Percentiles rank a stretch among this genome's conserved stretches.
Evolutionary conservation across 2,113 vertebrate species (phyloP).

Genomic region (Thamnaconus septentrionalis): DNA sequence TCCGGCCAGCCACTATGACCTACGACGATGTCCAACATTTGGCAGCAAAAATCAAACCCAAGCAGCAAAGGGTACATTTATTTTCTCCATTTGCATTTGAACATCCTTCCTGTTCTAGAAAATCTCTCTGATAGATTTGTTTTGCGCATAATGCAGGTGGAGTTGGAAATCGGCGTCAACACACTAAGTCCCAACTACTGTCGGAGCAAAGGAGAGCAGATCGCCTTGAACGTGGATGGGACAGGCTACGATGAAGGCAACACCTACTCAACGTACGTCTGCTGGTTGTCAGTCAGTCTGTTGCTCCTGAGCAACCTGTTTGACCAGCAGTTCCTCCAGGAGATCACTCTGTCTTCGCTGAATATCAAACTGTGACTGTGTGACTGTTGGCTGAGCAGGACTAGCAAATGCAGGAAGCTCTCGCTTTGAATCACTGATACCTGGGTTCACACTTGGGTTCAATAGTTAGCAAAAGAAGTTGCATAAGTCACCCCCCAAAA

Average conservation of each 20-base stretch:
- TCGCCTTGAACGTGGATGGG: slow-evolving; percentile 94
- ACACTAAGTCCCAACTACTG: slow-evolving; percentile 95
- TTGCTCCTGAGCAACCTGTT: background rate
- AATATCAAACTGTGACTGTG: too few species aligned
- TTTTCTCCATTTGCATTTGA: background rate
- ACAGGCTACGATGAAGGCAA: slow-evolving; percentile 84
- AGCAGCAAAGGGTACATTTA: slow-evolving; percentile 88
- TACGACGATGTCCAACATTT: slow-evolving; percentile 90
- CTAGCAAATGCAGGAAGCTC: too few species aligned
- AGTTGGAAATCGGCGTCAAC: slow-evolving; percentile 91
- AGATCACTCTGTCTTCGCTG: background rate
- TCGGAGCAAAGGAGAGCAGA: slow-evolving; percentile 97
- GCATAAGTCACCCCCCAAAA: too few species aligned
- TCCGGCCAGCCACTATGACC: slow-evolving; percentile 90
- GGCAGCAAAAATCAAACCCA: slow-evolving; percentile 93
- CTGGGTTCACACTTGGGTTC: too few species aligned
- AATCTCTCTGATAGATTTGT: background rate
- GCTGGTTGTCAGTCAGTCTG: background rate
- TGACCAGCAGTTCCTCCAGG: background rate
- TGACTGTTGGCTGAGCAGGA: too few species aligned
- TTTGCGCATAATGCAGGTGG: slow-evolving; percentile 72
- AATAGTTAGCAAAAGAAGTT: too few species aligned
- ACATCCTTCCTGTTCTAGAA: background rate
- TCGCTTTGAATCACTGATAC: too few species aligned
- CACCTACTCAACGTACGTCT: slow-evolving; percentile 88